phyloP scores from a whole-genome alignment of 2,888 invertebrate species.

The Macrosoma leucophasiata region DNA sequence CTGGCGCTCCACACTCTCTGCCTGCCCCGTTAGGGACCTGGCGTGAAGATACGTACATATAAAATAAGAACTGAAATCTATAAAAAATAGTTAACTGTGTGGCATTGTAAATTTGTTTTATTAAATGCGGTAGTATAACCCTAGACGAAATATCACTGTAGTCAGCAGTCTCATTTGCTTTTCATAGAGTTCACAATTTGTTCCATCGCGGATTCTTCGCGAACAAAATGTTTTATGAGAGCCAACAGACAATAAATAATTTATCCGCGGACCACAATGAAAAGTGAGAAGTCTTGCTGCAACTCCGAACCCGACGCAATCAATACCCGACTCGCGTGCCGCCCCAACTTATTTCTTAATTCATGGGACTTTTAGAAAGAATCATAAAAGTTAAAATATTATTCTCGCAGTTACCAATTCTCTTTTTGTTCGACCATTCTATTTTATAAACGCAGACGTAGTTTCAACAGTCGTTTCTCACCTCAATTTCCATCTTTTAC shows the following conservation, averaged over 20 bases:
- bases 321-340: neutral
- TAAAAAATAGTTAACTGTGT: too few relatives aligned
- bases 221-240: too few relatives aligned
- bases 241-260: conserved; percentile 8
- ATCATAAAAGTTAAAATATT: conserved; percentile 14
- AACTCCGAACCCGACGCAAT: conserved; percentile 1
- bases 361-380: conserved; percentile 7
- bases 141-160: too few relatives aligned
- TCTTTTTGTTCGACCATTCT: conserved; percentile 15
- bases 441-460: conserved; percentile 29
- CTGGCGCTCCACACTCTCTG: too few relatives aligned
- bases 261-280: conserved; percentile 1
- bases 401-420: conserved; percentile 4
- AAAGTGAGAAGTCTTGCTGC: neutral
- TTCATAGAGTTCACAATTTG: too few relatives aligned
- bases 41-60: too few relatives aligned
- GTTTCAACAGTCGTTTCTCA: conserved; percentile 43
- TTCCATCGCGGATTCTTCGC: too few relatives aligned
- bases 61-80: too few relatives aligned
- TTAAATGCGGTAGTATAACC: too few relatives aligned
- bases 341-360: conserved; percentile 2
- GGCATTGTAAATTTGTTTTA: too few relatives aligned
- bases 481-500: conserved; percentile 61
- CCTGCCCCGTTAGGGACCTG: too few relatives aligned
- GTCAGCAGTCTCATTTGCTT: too few relatives aligned